Evolutionary conservation across 2,797 vertebrate species (phyloP), one percentile per base, ranked within the genome.

Genomic region (Danio tinwini): DNA sequence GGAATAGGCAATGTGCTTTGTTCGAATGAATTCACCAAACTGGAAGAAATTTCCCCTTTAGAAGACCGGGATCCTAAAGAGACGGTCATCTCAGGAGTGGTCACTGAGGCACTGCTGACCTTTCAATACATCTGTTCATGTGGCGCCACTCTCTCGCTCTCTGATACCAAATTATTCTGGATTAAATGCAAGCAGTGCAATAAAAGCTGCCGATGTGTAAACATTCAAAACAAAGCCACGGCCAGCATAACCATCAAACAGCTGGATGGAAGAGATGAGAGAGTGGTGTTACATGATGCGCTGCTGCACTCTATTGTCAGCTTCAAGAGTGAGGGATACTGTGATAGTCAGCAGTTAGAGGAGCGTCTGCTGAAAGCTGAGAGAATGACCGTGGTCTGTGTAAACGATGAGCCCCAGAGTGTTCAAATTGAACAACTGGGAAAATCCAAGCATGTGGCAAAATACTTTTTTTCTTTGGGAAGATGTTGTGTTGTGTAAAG

Each of bases 271-370:
- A 8, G 4, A 40, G 40, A n/a, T n/a, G 29, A 50, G 62, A 61
- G 53, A 12, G 45, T 75, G 44, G 40, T 21, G 8, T 58, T 81
- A 47, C 19, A 42, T 7, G 55, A 81, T 21, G 6, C 63, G 7
- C 79, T 74, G 29, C 63, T 81, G 72, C 79, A 65, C 45, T 61
- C 53, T 12, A 69, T 81, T n/a, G 55, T 75, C 5, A 6, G 3
- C 10, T 69, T 73, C 12, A 12, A 78, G 5, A 14, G 12, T 5
- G 21, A 65, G 14, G 81, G 75, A 16, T 78, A 73, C 75, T 82
- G 75, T 65, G 37, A 78, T 44, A 82, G 21, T 39, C 47, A 39
- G 65, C 47, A n/a, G 65, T 9, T 69, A 39, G 21, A 69, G 47
- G 65, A 52, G 45, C 21, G 1, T 69, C 14, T 69, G 21, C 47